These are phyloP conservation scores for Acomys russatus DNA, from an alignment of 2,797 vertebrate genomes.

Conservation along the genomic window DNA sequence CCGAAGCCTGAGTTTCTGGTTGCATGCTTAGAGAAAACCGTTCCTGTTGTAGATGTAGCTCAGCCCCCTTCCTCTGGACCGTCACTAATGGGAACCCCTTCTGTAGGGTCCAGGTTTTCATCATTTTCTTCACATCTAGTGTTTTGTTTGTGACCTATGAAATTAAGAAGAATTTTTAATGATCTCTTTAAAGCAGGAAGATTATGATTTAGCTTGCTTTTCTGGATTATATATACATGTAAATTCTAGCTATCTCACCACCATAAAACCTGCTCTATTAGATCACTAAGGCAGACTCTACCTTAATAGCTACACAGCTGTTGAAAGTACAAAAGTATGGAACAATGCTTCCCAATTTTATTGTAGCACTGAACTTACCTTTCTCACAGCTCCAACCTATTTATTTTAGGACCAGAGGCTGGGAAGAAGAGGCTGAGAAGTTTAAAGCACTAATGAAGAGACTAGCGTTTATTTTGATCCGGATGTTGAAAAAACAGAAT, in stretches of 20 bases:
- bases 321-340: slow-evolving; percentile 36
- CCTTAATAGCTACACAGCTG: neutral
- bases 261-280: neutral
- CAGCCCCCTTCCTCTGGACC: slow-evolving; percentile 90
- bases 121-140: slow-evolving; percentile 93
- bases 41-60: slow-evolving; percentile 93
- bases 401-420: slow-evolving; percentile 38
- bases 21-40: slow-evolving; percentile 90
- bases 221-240: slow-evolving; percentile 30
- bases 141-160: slow-evolving; percentile 89
- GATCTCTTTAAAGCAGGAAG: slow-evolving; percentile 41
- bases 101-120: slow-evolving; percentile 96
- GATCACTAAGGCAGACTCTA: neutral
- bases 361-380: neutral
- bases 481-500: neutral
- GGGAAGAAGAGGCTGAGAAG: slow-evolving; percentile 24
- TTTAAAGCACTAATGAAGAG: neutral
- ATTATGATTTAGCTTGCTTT: slow-evolving; percentile 45
- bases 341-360: slow-evolving; percentile 10
- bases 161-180: slow-evolving; percentile 67
- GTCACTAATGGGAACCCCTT: slow-evolving; percentile 98
- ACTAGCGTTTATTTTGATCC: neutral
- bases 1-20: slow-evolving; percentile 87
- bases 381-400: neutral
- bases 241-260: slow-evolving; percentile 27